Base-by-base conservation (phyloP, 2,888 invertebrate species). In the Idaea straminata region DNA sequence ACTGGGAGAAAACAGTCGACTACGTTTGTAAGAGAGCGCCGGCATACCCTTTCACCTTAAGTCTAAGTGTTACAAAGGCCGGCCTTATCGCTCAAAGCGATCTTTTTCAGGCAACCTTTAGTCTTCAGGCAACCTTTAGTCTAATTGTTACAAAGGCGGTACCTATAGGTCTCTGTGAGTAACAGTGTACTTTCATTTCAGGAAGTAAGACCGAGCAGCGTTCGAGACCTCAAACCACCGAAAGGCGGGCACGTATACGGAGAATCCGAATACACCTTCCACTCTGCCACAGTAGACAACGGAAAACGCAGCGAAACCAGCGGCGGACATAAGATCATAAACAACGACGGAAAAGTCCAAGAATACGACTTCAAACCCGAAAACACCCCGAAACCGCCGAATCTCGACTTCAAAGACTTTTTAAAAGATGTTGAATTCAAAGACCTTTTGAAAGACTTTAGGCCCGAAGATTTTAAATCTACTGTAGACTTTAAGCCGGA, bases 291-390 rank as follows among this genome's bases (percentile, higher is more conserved):
- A 0, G 92, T 94, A 75, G 79, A 94, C 64, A 93, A 95, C 79
- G 96, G 96, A 1, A 91, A 95, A 72, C 93, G 91, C 59, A 86
- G 87, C 15, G 89, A 90, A 62, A 91, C 93, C 69, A 95, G 95
- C 72, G 93, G 94, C 15, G 95, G 96, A 0, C 91, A 94, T 59
- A 95, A 95, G 35, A 93, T 95, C 16, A 86, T 96, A 65, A 96
- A 96, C 82, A 94, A 96, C 71, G 95, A 96, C 78, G 96, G 96
- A 66, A 95, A 94, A 79, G 85, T 96, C 62, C 91, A 94, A 10
- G 94, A 94, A 69, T 95, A 94, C 74, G 82, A 84, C 61, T 83
- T 85, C 68, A 72, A 74, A 15, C 85, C 84, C 1, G 68, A 71
- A 59, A 35, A 57, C 16, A 5, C 13, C 7, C 15, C 47, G 15